Evolutionary conservation across 2,888 invertebrate species (phyloP).

Genomic region (Apamea monoglypha): DNA sequence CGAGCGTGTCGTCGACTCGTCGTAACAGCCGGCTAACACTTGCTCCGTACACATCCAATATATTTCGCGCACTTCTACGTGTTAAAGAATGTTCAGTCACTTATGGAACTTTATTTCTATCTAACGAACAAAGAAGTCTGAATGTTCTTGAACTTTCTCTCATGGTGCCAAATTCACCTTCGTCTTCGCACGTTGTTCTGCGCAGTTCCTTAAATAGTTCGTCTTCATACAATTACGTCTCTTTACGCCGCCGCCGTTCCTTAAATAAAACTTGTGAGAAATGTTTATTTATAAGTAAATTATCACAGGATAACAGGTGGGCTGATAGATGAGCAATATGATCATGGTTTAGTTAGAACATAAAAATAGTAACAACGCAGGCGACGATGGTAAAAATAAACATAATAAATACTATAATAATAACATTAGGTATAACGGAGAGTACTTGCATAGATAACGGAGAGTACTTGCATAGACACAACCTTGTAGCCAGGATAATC

Average conservation of each 20-base stretch:
- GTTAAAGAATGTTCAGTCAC: neutral
- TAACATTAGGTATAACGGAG: too few species aligned
- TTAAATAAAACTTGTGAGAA: neutral
- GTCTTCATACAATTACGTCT: neutral
- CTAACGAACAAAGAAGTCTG: neutral
- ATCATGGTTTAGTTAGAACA: neutral
- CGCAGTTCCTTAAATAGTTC: neutral
- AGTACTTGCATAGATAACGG: too few species aligned
- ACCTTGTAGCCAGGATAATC: too few species aligned
- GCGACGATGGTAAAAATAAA: slow-evolving; percentile 6
- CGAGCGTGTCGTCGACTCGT: slow-evolving; percentile 25
- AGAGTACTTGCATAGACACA: too few species aligned
- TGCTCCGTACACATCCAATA: slow-evolving; percentile 17
- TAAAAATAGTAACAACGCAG: neutral
- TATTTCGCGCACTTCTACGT: slow-evolving; percentile 8
- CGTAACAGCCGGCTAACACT: slow-evolving; percentile 4
- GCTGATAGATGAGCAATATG: slow-evolving; percentile 5
- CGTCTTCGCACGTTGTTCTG: neutral
- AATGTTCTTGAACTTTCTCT: neutral
- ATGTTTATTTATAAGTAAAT: neutral
- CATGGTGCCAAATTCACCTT: slow-evolving; percentile 7
- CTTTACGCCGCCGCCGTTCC: neutral
- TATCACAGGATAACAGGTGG: neutral
- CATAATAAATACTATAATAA: neutral
- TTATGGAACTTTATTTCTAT: neutral